phyloP scores from a whole-genome alignment of 2,113 vertebrate genomes.

The Rhombomys opimus region DNA sequence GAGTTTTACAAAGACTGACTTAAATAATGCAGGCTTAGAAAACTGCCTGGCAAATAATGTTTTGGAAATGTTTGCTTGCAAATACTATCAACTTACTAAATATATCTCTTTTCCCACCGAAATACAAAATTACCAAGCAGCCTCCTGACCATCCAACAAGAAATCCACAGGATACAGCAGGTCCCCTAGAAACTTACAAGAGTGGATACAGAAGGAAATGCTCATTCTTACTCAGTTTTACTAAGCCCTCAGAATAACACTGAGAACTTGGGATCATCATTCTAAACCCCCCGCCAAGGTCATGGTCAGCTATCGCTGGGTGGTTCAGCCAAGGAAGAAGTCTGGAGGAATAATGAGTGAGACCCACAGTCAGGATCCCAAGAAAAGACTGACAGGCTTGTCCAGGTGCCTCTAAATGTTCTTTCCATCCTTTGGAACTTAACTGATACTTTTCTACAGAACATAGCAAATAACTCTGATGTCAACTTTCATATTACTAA shows the following conservation, averaged over 20 bases:
- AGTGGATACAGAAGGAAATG: neutral
- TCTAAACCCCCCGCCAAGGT: neutral
- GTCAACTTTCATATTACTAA: conserved; percentile 1
- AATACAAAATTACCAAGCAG: neutral
- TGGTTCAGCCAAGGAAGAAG: neutral
- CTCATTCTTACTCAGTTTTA: neutral
- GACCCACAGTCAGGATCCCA: neutral
- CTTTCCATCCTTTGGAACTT: neutral
- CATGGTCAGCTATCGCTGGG: neutral
- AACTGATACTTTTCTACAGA: conserved; percentile 4
- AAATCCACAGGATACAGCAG: neutral
- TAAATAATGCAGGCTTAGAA: neutral
- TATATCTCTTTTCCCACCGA: neutral
- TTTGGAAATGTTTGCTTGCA: neutral
- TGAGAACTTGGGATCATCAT: neutral
- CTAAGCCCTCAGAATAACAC: neutral
- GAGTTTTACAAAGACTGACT: neutral
- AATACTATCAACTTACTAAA: neutral
- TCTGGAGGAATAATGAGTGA: neutral
- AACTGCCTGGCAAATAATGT: neutral
- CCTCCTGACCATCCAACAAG: neutral
- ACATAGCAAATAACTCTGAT: neutral
- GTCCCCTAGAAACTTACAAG: neutral
- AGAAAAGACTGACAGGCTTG: conserved; percentile 5
- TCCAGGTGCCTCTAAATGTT: neutral